Percentiles rank a stretch among this genome's conserved stretches.
Conservation (phyloP, 2,888 invertebrate species). For the Dolomedes plantarius region DNA sequence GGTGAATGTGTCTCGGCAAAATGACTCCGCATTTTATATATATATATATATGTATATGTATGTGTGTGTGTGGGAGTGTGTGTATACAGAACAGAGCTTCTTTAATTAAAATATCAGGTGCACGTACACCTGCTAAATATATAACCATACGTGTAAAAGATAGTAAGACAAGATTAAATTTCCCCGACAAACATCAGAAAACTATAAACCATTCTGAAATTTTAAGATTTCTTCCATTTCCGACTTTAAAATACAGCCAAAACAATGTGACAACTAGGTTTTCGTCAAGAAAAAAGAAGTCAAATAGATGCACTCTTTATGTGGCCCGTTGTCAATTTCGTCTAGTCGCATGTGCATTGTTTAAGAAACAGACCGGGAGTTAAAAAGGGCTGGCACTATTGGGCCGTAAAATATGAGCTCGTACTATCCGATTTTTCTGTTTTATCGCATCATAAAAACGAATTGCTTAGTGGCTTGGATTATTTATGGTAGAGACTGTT, state of each 20-base stretch:
- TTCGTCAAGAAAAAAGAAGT: background rate
- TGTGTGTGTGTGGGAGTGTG: no score
- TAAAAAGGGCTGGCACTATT: conserved; percentile 59
- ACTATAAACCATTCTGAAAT: no score
- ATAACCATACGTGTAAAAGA: no score
- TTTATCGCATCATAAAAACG: conserved; percentile 68
- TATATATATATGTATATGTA: no score
- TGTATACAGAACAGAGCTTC: no score
- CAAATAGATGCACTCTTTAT: conserved; percentile 45
- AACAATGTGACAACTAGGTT: background rate
- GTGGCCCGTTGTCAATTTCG: conserved; percentile 58
- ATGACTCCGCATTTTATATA: no score
- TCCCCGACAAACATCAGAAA: no score
- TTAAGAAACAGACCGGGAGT: conserved; percentile 50
- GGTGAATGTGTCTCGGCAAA: no score
- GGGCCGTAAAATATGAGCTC: conserved; percentile 58
- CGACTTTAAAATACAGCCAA: background rate
- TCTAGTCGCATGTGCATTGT: conserved; percentile 55
- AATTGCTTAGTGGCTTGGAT: conserved; percentile 64
- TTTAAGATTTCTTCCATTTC: background rate
- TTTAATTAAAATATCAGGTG: no score
- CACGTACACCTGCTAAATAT: no score
- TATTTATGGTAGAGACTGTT: conserved; percentile 66
- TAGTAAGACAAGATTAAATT: no score
- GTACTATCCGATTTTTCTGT: conserved; percentile 61